Evolutionary conservation across 2,113 vertebrate genomes (phyloP).

Genomic region (Rafetus swinhoei): DNA sequence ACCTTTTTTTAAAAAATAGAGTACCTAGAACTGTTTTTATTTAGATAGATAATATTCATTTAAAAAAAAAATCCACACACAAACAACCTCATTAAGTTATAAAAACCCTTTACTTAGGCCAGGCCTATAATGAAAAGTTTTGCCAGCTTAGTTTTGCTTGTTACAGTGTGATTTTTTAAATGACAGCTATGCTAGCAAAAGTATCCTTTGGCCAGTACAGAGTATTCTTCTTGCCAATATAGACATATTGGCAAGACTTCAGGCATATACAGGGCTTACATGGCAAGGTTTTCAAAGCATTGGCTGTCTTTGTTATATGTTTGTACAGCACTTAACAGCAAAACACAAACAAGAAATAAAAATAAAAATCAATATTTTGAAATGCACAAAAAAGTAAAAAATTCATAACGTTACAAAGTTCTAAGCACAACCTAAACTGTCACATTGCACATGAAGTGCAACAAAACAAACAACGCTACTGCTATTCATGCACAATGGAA

Average conservation of each 20-base stretch:
- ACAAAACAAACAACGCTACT: background rate
- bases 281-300: background rate
- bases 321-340: background rate
- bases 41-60: background rate
- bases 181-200: background rate
- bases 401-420: background rate
- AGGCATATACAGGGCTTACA: background rate
- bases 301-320: background rate
- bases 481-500: background rate
- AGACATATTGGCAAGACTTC: background rate
- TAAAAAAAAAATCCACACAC: background rate
- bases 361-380: background rate
- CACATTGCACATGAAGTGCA: background rate
- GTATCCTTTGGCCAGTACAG: background rate
- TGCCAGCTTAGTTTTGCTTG: background rate
- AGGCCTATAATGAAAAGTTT: background rate
- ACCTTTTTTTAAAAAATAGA: too few species aligned
- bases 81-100: background rate
- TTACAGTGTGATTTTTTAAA: background rate
- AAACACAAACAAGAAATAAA: background rate
- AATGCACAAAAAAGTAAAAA: background rate
- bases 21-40: background rate
- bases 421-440: background rate
- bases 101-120: background rate
- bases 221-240: background rate